phyloP scores from a whole-genome alignment of 2,797 vertebrate genomes.

The Acanthurus lineatus region DNA sequence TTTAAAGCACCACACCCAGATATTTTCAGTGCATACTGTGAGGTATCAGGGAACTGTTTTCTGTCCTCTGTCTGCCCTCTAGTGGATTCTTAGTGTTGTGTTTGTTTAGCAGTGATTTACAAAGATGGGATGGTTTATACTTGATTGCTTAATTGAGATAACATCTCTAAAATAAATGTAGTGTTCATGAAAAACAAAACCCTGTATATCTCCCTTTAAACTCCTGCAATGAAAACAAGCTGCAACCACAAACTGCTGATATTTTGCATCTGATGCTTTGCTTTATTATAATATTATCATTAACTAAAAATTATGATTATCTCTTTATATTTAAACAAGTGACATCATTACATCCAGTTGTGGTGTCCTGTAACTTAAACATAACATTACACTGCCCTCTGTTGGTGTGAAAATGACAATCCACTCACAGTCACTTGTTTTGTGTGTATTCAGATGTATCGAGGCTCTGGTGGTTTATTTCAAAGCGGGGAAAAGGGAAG shows the following conservation, averaged over 20 bases:
- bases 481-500: conserved; percentile 89
- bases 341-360: background rate
- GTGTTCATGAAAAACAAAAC: background rate
- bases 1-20: conserved; percentile 66
- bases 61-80: conserved; percentile 70
- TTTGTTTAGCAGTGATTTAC: conserved; percentile 35
- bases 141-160: background rate
- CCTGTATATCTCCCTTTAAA: background rate
- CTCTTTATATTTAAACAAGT: background rate
- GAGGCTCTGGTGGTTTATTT: conserved; percentile 89
- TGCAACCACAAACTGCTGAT: background rate
- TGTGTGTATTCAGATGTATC: conserved; percentile 82
- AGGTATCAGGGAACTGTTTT: conserved; percentile 17
- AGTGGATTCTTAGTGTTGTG: conserved; percentile 53
- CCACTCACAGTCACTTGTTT: background rate
- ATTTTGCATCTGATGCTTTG: background rate
- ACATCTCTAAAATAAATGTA: background rate
- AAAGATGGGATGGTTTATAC: background rate
- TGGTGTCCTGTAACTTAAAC: background rate
- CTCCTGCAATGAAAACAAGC: background rate
- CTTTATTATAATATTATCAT: background rate
- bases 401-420: conserved; percentile 45
- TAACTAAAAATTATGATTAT: background rate
- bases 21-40: conserved; percentile 29
- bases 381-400: conserved; percentile 56